Evolutionary conservation across 2,888 invertebrate species (phyloP).

Genomic region (Orchestes rusci): DNA sequence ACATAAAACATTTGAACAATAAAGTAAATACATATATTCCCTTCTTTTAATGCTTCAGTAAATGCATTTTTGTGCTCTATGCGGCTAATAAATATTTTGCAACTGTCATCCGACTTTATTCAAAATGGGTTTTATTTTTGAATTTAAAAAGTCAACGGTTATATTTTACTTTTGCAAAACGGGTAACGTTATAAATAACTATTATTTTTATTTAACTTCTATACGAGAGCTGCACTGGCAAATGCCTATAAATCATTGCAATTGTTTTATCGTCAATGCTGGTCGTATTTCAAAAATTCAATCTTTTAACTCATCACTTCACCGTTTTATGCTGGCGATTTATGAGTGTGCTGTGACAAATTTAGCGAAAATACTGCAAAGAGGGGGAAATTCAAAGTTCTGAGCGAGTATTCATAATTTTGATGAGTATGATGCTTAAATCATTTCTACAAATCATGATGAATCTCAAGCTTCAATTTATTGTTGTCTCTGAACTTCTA

Average conservation of each 20-base stretch:
- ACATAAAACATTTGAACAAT: too few species aligned
- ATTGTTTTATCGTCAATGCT: conserved; percentile 26
- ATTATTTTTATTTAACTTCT: conserved; percentile 22
- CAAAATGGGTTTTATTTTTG: conserved; percentile 19
- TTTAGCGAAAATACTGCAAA: conserved; percentile 30
- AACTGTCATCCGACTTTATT: conserved; percentile 8
- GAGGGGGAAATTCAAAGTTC: too few species aligned
- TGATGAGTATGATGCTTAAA: too few species aligned
- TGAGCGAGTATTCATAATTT: too few species aligned
- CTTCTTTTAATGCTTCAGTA: too few species aligned
- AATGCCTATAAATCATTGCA: conserved; percentile 20
- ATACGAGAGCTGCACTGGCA: conserved; percentile 15
- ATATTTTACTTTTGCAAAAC: conserved; percentile 15
- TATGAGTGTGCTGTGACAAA: conserved; percentile 32
- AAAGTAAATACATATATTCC: too few species aligned
- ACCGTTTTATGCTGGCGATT: conserved; percentile 30
- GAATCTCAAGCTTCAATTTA: too few species aligned
- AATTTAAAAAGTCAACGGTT: conserved; percentile 17
- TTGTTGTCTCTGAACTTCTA: too few species aligned
- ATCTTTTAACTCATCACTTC: conserved; percentile 36
- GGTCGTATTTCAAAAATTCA: conserved; percentile 36
- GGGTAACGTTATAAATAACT: conserved; percentile 17
- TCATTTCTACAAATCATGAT: too few species aligned
- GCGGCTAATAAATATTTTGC: neutral
- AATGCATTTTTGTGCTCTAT: too few species aligned